Conservation (phyloP, 2,113 vertebrate species). For the Gymnocephalus cernua region DNA sequence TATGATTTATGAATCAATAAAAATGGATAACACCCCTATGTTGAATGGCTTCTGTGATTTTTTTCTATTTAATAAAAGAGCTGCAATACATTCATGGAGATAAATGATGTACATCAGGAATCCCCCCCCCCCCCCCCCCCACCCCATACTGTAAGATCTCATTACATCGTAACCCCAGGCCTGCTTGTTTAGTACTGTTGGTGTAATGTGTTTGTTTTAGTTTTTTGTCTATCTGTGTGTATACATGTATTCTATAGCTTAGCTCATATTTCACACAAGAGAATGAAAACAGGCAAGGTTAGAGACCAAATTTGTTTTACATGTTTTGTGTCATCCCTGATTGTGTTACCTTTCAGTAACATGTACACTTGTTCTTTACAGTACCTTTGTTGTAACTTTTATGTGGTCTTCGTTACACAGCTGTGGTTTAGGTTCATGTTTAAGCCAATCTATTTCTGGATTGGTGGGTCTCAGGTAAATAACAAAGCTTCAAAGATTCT, state of each 20-base stretch:
- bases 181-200: slow-evolving; percentile 5
- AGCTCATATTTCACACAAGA: background rate
- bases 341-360: background rate
- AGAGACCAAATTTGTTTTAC: background rate
- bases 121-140: background rate
- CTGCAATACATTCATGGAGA: slow-evolving; percentile 35
- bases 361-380: background rate
- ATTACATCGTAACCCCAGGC: slow-evolving; percentile 59
- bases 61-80: slow-evolving; percentile 44
- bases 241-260: background rate
- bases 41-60: slow-evolving; percentile 14
- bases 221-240: background rate
- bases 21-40: slow-evolving; percentile 16
- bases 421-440: slow-evolving; percentile 7
- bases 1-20: slow-evolving; percentile 28
- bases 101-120: slow-evolving; percentile 38
- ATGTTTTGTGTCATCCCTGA: background rate
- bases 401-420: background rate
- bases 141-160: slow-evolving; percentile 24
- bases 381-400: background rate
- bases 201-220: background rate
- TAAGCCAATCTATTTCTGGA: slow-evolving; percentile 27
- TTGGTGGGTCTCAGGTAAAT: slow-evolving; percentile 39
- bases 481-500: slow-evolving; percentile 22
- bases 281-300: background rate